Base-by-base conservation (phyloP, 2,888 invertebrate genomes). In the Drosophila parthenogenetica region DNA sequence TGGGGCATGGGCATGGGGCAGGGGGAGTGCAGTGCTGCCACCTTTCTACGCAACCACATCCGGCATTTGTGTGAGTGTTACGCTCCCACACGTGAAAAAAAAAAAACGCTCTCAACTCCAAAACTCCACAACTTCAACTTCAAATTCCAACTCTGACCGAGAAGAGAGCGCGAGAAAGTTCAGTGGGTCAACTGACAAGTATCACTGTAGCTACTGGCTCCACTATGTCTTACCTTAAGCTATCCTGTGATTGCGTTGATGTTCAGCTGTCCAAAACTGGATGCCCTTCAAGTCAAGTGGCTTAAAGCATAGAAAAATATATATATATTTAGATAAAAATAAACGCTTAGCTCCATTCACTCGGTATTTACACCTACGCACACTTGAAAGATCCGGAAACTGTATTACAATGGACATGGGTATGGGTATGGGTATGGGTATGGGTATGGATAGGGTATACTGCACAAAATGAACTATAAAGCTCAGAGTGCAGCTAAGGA, bases 1-100 rank as follows among this genome's bases (percentile, higher is more conserved):
- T 13, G 13, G 10, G 10, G 5, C 0, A 8, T 13, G 17, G 8
- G 37, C 11, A 2, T 40, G 17, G 2, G 16, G 11, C 5, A 19
- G 35, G 5, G 5, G 14, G 25, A 4, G n/a, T 25, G 46, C 7
- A 45, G 19, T 37, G 46, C 57, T 46, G 65, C 69, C 59, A 76
- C 72, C 73, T 77, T 73, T 73, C 73, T 72, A 78, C 78, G 72
- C 72, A 78, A 75, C 78, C 78, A 78, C 78, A 78, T 78, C 78
- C 78, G 78, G 78, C 77, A 73, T 69, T 77, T 73, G 76, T 72
- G 53, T 65, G 59, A 72, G 61, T 65, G 55, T 57, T 55, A 48
- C 59, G 76, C 76, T 76, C 76, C 76, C 76, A 75, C 75, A 72
- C 76, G 51, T 55, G 51, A 22, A 22, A 4, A 22, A 22, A 22